Evolutionary conservation across 2,797 vertebrate genomes (phyloP).

Genomic region (Eulemur albifrons): DNA sequence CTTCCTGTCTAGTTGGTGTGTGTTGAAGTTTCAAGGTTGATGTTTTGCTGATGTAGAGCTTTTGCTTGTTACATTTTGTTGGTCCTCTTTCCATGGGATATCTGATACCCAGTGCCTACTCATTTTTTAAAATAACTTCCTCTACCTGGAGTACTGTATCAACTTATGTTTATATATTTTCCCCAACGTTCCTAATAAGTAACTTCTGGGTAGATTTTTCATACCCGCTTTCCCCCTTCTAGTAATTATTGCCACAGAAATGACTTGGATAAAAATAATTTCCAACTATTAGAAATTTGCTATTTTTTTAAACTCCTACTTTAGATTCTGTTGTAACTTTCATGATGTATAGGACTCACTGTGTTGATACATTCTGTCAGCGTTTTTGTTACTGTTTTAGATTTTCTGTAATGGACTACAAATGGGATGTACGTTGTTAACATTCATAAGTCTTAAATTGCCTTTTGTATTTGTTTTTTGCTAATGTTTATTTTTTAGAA

Average conservation of each 20-base stretch:
- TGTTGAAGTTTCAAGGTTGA: slow-evolving; percentile 44
- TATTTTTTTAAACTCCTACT: background rate
- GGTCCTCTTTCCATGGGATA: slow-evolving; percentile 34
- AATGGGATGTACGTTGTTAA: background rate
- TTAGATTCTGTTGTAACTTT: background rate
- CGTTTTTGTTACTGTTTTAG: slow-evolving; percentile 33
- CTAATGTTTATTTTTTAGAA: slow-evolving; percentile 25
- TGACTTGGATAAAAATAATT: background rate
- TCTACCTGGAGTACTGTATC: background rate
- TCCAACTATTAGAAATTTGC: background rate
- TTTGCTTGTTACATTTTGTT: slow-evolving; percentile 44
- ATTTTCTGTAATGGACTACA: slow-evolving; percentile 9
- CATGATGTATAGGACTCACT: background rate
- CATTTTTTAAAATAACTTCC: slow-evolving; percentile 24
- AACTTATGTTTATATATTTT: background rate
- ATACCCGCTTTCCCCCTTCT: background rate
- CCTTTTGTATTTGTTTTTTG: slow-evolving; percentile 36
- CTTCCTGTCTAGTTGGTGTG: slow-evolving; percentile 43
- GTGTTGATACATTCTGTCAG: background rate
- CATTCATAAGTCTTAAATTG: slow-evolving; percentile 46
- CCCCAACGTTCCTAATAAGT: slow-evolving; percentile 25
- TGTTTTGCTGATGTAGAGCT: slow-evolving; percentile 37
- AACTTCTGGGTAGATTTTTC: slow-evolving; percentile 18
- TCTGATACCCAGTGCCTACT: background rate
- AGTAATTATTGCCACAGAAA: slow-evolving; percentile 38